Percentiles rank a stretch among this genome's conserved stretches.
These are phyloP conservation scores for Cynopterus brachyotis DNA, from an alignment of 2,113 vertebrate species.

Conservation along the genomic window DNA sequence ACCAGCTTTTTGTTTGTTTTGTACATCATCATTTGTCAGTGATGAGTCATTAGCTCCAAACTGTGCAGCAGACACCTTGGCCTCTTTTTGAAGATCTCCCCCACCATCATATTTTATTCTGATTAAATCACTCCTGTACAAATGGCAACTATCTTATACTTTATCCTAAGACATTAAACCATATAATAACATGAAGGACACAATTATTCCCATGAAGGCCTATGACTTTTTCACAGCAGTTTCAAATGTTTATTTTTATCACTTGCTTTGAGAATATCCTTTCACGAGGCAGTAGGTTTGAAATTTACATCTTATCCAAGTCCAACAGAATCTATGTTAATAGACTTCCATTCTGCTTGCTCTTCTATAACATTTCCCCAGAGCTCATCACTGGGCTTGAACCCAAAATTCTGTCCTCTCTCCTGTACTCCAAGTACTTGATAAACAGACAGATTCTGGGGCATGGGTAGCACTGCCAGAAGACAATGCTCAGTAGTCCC, in stretches of 20 bases:
- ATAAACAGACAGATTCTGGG: conserved; percentile 39
- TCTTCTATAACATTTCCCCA: conserved; percentile 4
- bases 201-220: background rate
- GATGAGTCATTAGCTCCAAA: background rate
- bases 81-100: background rate
- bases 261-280: background rate
- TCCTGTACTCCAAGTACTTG: background rate
- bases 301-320: background rate
- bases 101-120: background rate
- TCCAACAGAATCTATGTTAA: conserved; percentile 37
- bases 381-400: conserved; percentile 5
- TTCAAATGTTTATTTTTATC: conserved; percentile 2
- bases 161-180: background rate
- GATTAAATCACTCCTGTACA: background rate
- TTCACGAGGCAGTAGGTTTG: background rate
- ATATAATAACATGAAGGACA: background rate
- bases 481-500: conserved; percentile 37
- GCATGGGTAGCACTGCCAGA: background rate
- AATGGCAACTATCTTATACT: background rate
- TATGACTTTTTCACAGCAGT: background rate
- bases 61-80: background rate
- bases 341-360: conserved; percentile 9
- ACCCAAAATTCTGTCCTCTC: conserved; percentile 8
- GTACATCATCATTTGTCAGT: background rate
- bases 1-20: background rate